Conservation (phyloP, 2,797 vertebrate genomes). For the Aselliscus stoliczkanus region DNA sequence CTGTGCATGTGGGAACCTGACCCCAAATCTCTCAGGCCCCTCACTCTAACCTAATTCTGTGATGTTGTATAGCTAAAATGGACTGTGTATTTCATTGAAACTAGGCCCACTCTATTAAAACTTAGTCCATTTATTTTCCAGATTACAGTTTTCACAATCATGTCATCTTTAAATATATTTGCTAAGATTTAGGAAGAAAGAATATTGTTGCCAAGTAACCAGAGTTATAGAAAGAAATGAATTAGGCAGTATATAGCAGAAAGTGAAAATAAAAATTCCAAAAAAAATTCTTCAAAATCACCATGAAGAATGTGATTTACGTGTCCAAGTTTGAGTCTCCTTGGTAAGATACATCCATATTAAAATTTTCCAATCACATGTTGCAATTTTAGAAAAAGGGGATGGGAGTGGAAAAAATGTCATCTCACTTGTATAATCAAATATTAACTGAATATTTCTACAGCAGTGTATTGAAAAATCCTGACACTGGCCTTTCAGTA, state of each 20-base stretch:
- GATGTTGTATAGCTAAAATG: not conserved
- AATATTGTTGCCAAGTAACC: slow-evolving; percentile 54
- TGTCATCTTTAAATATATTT: slow-evolving; percentile 49
- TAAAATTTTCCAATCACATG: slow-evolving; percentile 14
- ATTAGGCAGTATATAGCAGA: not conserved
- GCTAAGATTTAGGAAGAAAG: slow-evolving; percentile 31
- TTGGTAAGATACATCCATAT: not conserved
- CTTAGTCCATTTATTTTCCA: slow-evolving; percentile 22
- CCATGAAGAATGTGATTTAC: not conserved
- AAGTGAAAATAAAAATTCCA: slow-evolving; percentile 45
- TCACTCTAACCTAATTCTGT: not conserved
- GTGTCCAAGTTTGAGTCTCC: not conserved
- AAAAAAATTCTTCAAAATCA: not conserved
- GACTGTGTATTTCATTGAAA: not conserved
- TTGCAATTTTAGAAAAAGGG: not conserved
- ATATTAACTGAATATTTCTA: not conserved
- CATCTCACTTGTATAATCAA: not conserved
- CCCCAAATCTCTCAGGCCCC: not conserved
- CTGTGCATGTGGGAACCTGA: not conserved
- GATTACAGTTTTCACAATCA: slow-evolving; percentile 20
- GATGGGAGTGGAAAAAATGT: not conserved
- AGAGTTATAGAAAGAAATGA: slow-evolving; percentile 49
- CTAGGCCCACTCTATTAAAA: not conserved
- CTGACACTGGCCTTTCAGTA: not conserved
- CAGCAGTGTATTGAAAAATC: not conserved